Base-by-base conservation (phyloP, 2,113 vertebrate species). In the Elanus axillaris region DNA sequence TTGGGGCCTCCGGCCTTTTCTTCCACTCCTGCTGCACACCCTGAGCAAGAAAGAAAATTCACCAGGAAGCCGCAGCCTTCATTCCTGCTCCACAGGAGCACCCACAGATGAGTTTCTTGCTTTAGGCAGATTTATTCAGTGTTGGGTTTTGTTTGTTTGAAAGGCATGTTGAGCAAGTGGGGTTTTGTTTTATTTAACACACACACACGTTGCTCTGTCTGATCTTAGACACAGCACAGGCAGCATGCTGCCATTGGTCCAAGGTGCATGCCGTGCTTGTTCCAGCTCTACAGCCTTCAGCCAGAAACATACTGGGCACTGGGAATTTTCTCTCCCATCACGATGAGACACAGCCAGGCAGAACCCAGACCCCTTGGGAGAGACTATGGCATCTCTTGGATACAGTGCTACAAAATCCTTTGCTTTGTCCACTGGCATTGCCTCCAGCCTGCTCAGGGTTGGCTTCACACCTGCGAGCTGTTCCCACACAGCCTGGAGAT, bases 71-170 rank as follows among this genome's bases (percentile, higher is more conserved):
- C 3, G 0, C 67, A 85, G 48, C 52, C 72, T 88, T 91, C 59
- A 19, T 42, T 88, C 26, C 72, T 71, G 43, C 79, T 87, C 69
- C n/a, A 43, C 62, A 91, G 71, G 58, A 88, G 36, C 13, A 4
- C 53, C 63, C 42, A 68, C 1, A 0, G 43, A 38, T 27, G 22
- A 83, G 47, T 48, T 83, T 73, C 77, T 92, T 21, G 74, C 88
- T 97, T 74, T 40, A 86, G 83, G 86, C 82, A 74, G 79, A 66
- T 90, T 94, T 76, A 88, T 73, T 88, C 48, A 40, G 59, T 25
- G 20, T 6, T 69, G 83, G 14, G 5, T 3, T 26, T 50, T 81
- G 68, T 66, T 56, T 62, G 20, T 63, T 93, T 88, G 78, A 80
- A 80, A 90, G 59, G 75, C 36, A 76, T 48, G 67, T 17, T 53